Percentiles rank a stretch among this genome's conserved stretches.
These are phyloP conservation scores for Cassiopea andromeda DNA, from an alignment of 30 jellyfish, hydroid and myxozoan genomes.

Conservation along the genomic window DNA sequence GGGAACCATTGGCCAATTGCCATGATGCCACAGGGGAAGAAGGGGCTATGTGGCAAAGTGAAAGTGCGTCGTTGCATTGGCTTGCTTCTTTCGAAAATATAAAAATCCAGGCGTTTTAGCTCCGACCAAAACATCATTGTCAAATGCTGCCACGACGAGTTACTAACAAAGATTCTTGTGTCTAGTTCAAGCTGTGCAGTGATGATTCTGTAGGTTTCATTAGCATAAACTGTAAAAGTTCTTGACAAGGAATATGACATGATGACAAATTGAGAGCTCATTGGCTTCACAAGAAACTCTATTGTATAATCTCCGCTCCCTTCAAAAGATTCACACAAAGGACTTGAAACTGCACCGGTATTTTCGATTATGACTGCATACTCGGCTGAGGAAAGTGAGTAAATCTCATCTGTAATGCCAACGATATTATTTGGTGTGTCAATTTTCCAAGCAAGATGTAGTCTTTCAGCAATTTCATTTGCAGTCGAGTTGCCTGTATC, in stretches of 20 bases:
- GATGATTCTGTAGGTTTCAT: conserved; percentile 33
- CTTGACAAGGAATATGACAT: conserved; percentile 44
- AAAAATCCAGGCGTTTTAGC: conserved; percentile 34
- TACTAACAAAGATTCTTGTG: conserved; percentile 15
- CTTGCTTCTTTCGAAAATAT: neutral
- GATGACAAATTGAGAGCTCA: conserved; percentile 32
- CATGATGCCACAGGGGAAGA: conserved; percentile 59
- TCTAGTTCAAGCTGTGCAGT: conserved; percentile 15
- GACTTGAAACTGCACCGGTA: conserved; percentile 69
- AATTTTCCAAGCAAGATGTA: conserved; percentile 18
- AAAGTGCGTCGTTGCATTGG: conserved; percentile 39
- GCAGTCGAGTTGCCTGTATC: conserved; percentile 6
- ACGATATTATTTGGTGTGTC: neutral
- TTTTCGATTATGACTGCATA: conserved; percentile 22
- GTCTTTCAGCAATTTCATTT: neutral
- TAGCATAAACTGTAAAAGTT: conserved; percentile 40
- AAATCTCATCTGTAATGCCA: conserved; percentile 10
- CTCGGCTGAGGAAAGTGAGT: conserved; percentile 36
- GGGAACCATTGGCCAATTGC: conserved; percentile 68
- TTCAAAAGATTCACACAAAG: conserved; percentile 45
- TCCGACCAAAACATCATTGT: conserved; percentile 38
- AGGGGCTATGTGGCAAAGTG: conserved; percentile 26
- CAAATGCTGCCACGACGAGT: conserved; percentile 61
- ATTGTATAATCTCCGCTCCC: conserved; percentile 35
- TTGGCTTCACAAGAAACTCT: conserved; percentile 66